Base-by-base conservation (phyloP, 2,113 vertebrate genomes). In the Podarcis muralis region DNA sequence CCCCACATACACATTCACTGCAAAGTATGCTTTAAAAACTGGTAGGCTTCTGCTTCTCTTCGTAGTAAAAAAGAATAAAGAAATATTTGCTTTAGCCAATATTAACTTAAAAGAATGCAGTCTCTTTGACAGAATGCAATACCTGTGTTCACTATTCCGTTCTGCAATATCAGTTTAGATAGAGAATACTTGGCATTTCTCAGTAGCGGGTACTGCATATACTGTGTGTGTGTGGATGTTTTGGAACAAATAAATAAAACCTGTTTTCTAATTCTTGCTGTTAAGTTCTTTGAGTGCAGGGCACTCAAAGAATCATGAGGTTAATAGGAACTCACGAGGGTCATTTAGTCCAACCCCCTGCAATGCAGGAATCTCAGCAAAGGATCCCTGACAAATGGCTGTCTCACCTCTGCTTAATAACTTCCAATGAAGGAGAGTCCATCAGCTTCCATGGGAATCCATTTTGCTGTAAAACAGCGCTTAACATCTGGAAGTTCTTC, bases 11-110 rank as follows among this genome's bases (percentile, higher is more conserved):
- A 11, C 48, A 48, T 93, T 90, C 90, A 88, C 80, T 93, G 75
- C 65, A 91, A 89, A 95, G 93, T 90, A 92, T 93, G 88, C 88
- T 95, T 94, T 82, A 89, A 90, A 80, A 77, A 13, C 23, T 88
- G 35, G 18, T 43, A 53, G 32, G 18, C 48, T 76, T 66, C 66
- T 76, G 16, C n/a, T 82, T 69, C 12, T 69, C 12, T 84, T 35
- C 8, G 6, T n/a, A 68, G n/a, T 6, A 16, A 59, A 40, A 72
- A 71, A 77, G 22, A 65, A 86, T 62, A 69, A 40, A 69, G 80
- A 48, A 48, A 48, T 48, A 18, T 71, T 7, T 79, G 69, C 35
- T 65, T 15, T 7, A 15, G 53, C 35, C 40, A 81, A 82, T 1
- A 69, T 30, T 22, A 15, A 65, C 76, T 83, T 27, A 4, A 62